Evolutionary conservation across 2,888 invertebrate genomes (phyloP).

Genomic region (Abrostola triplasia): DNA sequence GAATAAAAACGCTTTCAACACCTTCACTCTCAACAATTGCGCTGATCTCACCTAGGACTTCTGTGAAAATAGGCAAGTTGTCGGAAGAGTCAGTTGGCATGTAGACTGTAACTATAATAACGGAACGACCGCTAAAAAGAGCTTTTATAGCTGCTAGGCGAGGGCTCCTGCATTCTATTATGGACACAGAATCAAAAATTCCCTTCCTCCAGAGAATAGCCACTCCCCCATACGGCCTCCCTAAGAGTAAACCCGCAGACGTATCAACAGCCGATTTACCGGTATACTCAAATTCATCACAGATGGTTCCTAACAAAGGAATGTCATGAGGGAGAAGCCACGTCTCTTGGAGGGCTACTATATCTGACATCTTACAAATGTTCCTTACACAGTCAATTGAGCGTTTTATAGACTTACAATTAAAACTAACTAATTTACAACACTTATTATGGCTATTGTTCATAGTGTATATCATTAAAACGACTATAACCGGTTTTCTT

Average conservation of each 20-base stretch:
- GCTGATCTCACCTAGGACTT: too few relatives aligned
- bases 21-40: too few relatives aligned
- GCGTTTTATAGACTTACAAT: conserved; percentile 3
- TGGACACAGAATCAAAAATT: too few relatives aligned
- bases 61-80: too few relatives aligned
- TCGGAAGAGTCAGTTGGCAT: too few relatives aligned
- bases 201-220: too few relatives aligned
- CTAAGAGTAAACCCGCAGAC: neutral
- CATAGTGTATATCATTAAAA: neutral
- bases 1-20: too few relatives aligned
- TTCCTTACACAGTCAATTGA: conserved; percentile 3
- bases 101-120: too few relatives aligned
- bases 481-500: neutral
- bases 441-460: neutral
- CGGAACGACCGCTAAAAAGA: too few relatives aligned
- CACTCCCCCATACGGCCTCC: too few relatives aligned
- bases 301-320: conserved; percentile 2
- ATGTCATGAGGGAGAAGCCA: conserved; percentile 12
- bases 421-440: conserved; percentile 1
- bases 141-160: too few relatives aligned
- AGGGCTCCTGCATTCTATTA: too few relatives aligned
- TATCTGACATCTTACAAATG: conserved; percentile 1
- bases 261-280: conserved; percentile 11
- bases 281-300: conserved; percentile 6
- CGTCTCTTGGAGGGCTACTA: conserved; percentile 7